Percentiles rank a stretch among this genome's conserved stretches.
Conservation (phyloP, 1,140 invertebrate genomes). For the Trichoplusia ni region DNA sequence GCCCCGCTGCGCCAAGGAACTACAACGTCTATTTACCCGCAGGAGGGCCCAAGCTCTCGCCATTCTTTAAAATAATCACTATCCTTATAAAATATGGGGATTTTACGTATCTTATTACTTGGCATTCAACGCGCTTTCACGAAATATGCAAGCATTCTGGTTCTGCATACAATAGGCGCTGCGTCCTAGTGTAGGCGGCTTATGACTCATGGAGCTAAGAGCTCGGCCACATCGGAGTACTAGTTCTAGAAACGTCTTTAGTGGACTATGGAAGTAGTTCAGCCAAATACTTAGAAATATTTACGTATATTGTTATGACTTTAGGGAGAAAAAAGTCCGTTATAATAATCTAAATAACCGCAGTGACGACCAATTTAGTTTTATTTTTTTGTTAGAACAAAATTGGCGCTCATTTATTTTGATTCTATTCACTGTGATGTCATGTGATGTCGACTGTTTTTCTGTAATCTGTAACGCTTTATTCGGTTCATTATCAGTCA, state of each 20-base stretch:
- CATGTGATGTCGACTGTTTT: background rate
- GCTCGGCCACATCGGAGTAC: background rate
- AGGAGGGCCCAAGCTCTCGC: constrained; percentile 11
- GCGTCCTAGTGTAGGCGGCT: constrained; percentile 41
- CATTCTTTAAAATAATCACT: constrained; percentile 14
- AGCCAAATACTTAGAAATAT: too few relatives aligned
- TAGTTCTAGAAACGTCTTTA: background rate
- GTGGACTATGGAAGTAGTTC: too few relatives aligned
- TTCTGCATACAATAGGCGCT: constrained; percentile 55
- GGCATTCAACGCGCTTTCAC: constrained; percentile 46
- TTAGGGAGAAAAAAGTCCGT: too few relatives aligned
- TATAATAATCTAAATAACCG: too few relatives aligned
- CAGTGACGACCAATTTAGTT: too few relatives aligned
- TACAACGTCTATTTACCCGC: constrained; percentile 12
- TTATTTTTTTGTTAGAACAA: too few relatives aligned
- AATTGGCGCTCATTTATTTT: too few relatives aligned
- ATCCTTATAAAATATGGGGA: constrained; percentile 18
- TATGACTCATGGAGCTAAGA: constrained; percentile 48
- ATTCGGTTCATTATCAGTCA: too few relatives aligned
- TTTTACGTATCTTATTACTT: constrained; percentile 21
- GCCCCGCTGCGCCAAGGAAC: constrained; percentile 2
- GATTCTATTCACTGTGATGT: too few relatives aligned
- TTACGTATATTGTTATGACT: too few relatives aligned
- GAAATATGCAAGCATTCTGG: constrained; percentile 50
- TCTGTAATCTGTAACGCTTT: too few relatives aligned